These are phyloP conservation scores for Sebastolobus altivelis DNA, from an alignment of 2,797 vertebrate species.

Conservation along the genomic window DNA sequence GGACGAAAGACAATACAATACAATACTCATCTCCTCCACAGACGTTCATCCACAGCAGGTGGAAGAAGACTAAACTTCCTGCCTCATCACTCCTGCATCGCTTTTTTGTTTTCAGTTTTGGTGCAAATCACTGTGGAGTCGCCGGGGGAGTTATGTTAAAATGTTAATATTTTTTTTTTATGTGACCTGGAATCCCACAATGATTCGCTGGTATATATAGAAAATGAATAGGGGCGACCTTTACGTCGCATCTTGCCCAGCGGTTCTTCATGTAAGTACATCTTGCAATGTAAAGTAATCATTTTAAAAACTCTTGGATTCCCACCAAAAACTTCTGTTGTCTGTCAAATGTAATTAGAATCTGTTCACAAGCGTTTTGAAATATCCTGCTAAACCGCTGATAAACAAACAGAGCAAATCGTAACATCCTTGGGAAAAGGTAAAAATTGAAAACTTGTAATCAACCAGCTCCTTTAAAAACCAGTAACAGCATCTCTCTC, in stretches of 20 bases:
- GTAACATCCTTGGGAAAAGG: fast-evolving
- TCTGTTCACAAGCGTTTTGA: background rate
- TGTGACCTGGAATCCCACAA: background rate
- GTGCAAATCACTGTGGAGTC: background rate
- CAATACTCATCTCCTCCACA: background rate
- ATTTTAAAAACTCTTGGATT: no score
- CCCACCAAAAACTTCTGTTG: no score
- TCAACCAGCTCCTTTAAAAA: background rate
- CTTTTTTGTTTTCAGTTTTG: no score
- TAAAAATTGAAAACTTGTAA: background rate
- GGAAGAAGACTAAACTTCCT: background rate
- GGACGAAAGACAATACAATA: background rate
- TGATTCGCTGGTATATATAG: background rate
- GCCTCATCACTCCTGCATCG: no score
- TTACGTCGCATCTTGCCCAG: background rate
- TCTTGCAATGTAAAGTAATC: no score
- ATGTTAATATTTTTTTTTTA: background rate
- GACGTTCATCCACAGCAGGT: background rate
- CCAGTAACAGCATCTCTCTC: background rate
- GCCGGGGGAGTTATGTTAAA: background rate
- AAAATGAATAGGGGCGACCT: background rate
- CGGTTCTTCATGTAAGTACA: no score
- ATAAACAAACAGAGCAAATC: background rate
- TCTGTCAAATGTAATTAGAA: background rate
- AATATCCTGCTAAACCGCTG: background rate